These are phyloP conservation scores for Callosobruchus maculatus DNA, from an alignment of 2,888 invertebrate genomes.

Conservation along the genomic window DNA sequence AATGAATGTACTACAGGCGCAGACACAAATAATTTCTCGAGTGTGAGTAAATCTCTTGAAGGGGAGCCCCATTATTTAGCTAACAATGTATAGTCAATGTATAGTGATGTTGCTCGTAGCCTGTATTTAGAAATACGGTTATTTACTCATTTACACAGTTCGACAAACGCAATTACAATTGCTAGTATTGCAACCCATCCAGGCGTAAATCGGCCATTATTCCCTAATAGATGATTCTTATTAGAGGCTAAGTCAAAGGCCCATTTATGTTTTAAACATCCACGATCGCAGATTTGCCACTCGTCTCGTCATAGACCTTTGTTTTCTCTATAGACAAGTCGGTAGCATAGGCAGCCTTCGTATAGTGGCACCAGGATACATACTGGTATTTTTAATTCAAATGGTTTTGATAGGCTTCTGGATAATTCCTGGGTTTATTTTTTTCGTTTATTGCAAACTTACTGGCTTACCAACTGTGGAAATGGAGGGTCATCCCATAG, in stretches of 20 bases:
- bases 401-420: too few relatives aligned
- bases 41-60: conserved; percentile 43
- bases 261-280: background rate
- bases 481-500: too few relatives aligned
- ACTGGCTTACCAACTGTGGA: too few relatives aligned
- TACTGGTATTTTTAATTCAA: too few relatives aligned
- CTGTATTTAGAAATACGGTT: conserved; percentile 47
- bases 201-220: conserved; percentile 35
- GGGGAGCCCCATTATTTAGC: conserved; percentile 37
- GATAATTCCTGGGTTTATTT: too few relatives aligned
- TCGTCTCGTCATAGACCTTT: background rate
- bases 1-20: conserved; percentile 21
- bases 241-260: background rate
- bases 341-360: too few relatives aligned
- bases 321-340: background rate
- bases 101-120: conserved; percentile 36
- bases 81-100: conserved; percentile 41
- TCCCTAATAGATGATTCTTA: conserved; percentile 21
- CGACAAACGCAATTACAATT: conserved; percentile 49
- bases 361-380: too few relatives aligned
- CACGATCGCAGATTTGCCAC: background rate
- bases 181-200: conserved; percentile 38
- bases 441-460: too few relatives aligned
- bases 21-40: conserved; percentile 35
- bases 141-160: conserved; percentile 49